A percentile compares a stretch with the other conserved stretches of the same genome.
Conservation (phyloP, 2,797 vertebrate genomes). For the Odontamblyopus lacepedii region DNA sequence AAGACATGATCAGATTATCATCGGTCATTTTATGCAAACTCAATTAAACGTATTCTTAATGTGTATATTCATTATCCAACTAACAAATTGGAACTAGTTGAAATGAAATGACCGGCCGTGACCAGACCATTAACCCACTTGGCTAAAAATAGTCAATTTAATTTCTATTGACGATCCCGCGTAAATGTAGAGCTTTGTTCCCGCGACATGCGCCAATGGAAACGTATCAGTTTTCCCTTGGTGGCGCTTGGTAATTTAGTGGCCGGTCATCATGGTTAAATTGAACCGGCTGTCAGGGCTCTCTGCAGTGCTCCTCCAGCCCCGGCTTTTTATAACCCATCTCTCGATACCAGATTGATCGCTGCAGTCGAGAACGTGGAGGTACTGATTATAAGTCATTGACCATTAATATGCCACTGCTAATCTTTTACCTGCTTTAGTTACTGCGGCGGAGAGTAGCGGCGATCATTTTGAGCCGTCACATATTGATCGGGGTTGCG, state of each 20-base stretch:
- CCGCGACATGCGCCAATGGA: slow-evolving; percentile 50
- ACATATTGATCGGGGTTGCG: slow-evolving; percentile 28
- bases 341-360: slow-evolving; percentile 50
- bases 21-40: slow-evolving; percentile 39
- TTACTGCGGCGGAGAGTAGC: slow-evolving; percentile 23
- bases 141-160: slow-evolving; percentile 53
- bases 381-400: slow-evolving; percentile 52
- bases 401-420: slow-evolving; percentile 43
- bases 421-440: slow-evolving; percentile 51
- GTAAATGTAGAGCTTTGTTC: slow-evolving; percentile 57
- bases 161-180: slow-evolving; percentile 51
- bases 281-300: slow-evolving; percentile 42
- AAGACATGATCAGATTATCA: slow-evolving; percentile 32
- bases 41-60: slow-evolving; percentile 31
- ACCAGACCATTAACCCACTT: slow-evolving; percentile 45
- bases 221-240: slow-evolving; percentile 52
- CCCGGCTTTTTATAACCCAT: slow-evolving; percentile 46
- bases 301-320: slow-evolving; percentile 31
- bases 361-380: slow-evolving; percentile 22
- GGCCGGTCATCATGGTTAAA: slow-evolving; percentile 53
- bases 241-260: slow-evolving; percentile 51
- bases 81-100: slow-evolving; percentile 20
- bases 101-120: slow-evolving; percentile 24
- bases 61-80: slow-evolving; percentile 26
- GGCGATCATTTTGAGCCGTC: slow-evolving; percentile 30